Base-by-base conservation (phyloP, 2,797 vertebrate genomes). In the Sardinella longiceps region DNA sequence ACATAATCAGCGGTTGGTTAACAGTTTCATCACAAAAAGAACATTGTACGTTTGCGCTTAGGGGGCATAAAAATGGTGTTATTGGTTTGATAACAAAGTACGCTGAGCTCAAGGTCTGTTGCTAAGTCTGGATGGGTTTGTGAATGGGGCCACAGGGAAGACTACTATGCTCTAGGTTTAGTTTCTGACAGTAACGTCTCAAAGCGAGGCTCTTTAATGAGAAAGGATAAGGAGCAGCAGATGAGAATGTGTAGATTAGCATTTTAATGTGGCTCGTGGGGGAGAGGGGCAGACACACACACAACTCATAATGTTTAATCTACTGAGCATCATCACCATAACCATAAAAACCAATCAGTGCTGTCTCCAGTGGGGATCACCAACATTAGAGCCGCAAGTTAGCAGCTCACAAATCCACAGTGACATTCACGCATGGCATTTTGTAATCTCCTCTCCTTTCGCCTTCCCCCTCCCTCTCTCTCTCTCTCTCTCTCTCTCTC, bases 241-340 rank as follows among this genome's bases (percentile, higher is more conserved):
- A 77, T 43, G 70, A 77, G 20, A 74, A 74, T 23, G 70, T 33
- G 18, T 12, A 43, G 37, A 77, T 77, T 77, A 77, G 37, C 70
- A 77, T 77, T 77, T 77, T 77, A 77, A 77, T 43, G 39, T 77
- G 70, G 10, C 70, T 77, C 37, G n/a, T 23, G 30, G 70, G 70
- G 70, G 37, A 77, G 70, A 77, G 28, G 18, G 20, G 37, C 18
- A 77, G 70, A 77, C 70, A 77, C 70, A 77, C 70, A 77, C n/a
- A n/a, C n/a, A 14, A 18, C 33, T 18, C 18, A 77, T 43, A 23
- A 77, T 43, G 33, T 77, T 77, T 77, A 77, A 77, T 77, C 70
- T 43, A 39, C 70, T 77, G 15, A 77, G 37, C 70, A 77, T 20
- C 70, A 77, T 77, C 70, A 23, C 33, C 33, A 77, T 77, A 77